A percentile compares a stretch with the other conserved stretches of the same genome.
Conservation (phyloP, 2,797 vertebrate species). For the Cyclura pinguis region DNA sequence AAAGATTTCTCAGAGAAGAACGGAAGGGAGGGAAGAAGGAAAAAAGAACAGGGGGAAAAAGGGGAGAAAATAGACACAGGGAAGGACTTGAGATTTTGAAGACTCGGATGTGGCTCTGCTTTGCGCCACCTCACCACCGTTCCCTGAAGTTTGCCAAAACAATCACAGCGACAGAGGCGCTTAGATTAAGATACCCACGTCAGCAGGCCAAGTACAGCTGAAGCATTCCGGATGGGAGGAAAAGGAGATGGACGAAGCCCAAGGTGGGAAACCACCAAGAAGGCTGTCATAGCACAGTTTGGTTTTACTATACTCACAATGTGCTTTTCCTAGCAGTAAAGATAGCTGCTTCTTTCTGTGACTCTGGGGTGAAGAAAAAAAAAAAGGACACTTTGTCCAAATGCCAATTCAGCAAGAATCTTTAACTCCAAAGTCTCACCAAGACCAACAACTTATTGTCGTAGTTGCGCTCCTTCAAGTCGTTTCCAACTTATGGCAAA, state of each 20-base stretch:
- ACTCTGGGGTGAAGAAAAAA: neutral
- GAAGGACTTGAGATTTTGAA: neutral
- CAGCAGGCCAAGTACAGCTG: neutral
- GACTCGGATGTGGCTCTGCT: too few species aligned
- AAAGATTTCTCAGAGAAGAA: neutral
- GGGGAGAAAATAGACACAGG: too few species aligned
- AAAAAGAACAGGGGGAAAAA: too few species aligned
- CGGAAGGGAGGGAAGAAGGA: too few species aligned
- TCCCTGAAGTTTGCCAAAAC: neutral
- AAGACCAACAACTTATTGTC: neutral
- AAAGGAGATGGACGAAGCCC: neutral
- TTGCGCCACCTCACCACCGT: too few species aligned
- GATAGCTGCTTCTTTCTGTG: neutral
- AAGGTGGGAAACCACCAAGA: neutral
- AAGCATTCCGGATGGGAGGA: neutral
- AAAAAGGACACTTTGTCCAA: neutral
- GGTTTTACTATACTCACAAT: too few species aligned
- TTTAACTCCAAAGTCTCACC: neutral
- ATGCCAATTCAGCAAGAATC: neutral
- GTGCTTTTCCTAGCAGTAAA: neutral
- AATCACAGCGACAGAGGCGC: neutral
- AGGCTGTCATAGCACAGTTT: neutral
- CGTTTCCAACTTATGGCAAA: too few species aligned
- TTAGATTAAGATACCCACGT: neutral
- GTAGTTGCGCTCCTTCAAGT: too few species aligned